Conservation (phyloP, 2,797 vertebrate species). For the Acanthurus lineatus region DNA sequence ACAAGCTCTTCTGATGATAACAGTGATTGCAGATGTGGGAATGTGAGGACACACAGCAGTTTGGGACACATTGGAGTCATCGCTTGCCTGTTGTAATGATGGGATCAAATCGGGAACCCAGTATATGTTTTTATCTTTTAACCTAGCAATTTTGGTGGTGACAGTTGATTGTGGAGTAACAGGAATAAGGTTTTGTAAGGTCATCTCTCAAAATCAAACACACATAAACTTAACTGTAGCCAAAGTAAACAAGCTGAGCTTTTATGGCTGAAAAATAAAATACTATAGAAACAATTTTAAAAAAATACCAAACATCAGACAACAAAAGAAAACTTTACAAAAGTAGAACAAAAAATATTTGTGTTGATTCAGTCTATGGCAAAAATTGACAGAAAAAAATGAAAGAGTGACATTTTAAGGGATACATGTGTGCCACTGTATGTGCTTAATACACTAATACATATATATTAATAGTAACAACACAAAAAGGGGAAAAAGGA, state of each 20-base stretch:
- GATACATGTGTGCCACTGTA: conserved; percentile 2
- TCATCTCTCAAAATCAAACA: not conserved
- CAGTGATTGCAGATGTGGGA: not conserved
- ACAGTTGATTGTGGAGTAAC: not conserved
- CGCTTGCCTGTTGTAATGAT: no score
- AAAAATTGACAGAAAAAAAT: conserved; percentile 19
- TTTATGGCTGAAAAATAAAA: no score
- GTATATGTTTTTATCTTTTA: not conserved
- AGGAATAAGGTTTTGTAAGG: not conserved
- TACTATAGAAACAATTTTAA: no score
- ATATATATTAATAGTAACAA: not conserved
- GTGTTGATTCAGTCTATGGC: not conserved
- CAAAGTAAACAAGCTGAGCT: no score
- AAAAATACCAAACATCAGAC: not conserved
- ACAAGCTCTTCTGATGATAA: not conserved
- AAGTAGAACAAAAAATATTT: not conserved
- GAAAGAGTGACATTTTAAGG: conserved; percentile 5
- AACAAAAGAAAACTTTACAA: not conserved
- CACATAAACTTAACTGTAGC: not conserved
- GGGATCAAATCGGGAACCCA: not conserved
- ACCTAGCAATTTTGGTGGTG: not conserved
- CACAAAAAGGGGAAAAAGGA: not conserved
- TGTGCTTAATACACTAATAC: not conserved
- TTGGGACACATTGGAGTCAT: not conserved
- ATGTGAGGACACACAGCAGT: not conserved